These are phyloP conservation scores for Acipenser ruthenus DNA, from an alignment of 2,797 vertebrate genomes.

Conservation along the genomic window DNA sequence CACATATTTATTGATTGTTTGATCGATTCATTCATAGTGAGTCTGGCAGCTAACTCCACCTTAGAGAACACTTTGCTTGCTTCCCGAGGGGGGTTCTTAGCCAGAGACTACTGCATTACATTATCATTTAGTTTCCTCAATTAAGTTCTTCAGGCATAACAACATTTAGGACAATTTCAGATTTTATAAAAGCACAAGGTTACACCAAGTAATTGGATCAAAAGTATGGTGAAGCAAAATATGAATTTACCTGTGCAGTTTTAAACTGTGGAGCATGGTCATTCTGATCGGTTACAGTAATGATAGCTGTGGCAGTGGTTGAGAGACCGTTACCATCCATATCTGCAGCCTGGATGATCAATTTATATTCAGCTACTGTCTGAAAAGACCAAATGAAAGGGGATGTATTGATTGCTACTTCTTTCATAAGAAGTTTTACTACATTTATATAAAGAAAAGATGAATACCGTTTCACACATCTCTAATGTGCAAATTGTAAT, in stretches of 20 bases:
- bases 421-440: no score
- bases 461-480: no score
- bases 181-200: background rate
- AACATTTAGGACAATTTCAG: background rate
- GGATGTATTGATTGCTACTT: no score
- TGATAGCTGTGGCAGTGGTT: constrained; percentile 46
- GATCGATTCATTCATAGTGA: no score
- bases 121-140: background rate
- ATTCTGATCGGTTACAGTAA: constrained; percentile 59
- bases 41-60: no score
- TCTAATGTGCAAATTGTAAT: no score
- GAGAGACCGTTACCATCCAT: constrained; percentile 52
- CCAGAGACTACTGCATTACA: no score
- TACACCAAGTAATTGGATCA: background rate
- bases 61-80: no score
- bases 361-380: constrained; percentile 55
- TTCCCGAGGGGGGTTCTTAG: no score
- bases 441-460: no score
- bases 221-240: background rate
- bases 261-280: constrained; percentile 65
- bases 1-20: no score
- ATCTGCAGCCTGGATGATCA: constrained; percentile 67
- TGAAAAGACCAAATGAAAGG: constrained; percentile 23
- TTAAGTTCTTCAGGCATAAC: background rate
- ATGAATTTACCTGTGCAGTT: constrained; percentile 33